Evolutionary conservation across 2,113 vertebrate genomes (phyloP), one percentile per base, ranked within the genome.

Genomic region (Vulpes ferrilata): DNA sequence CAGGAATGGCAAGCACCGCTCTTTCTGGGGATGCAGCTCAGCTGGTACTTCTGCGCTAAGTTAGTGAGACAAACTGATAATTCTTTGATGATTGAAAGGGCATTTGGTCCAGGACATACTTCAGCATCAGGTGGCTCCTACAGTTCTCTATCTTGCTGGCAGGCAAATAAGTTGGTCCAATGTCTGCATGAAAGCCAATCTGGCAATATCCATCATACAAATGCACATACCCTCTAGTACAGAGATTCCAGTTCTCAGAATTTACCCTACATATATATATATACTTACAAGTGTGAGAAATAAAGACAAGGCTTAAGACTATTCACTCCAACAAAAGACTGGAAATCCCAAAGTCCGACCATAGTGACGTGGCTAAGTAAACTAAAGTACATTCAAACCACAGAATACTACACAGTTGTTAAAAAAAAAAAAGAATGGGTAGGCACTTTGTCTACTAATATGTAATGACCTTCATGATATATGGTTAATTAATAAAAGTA

Each of bases 171-270:
- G 43, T 38, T 76, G 38, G 51, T 59, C 59, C 35, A 92, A 48
- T 20, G 10, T 51, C 12, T 57, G 73, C 85, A 15, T 65, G 27
- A 88, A 84, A 2, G 7, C 85, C 78, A 91, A 27, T 74, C 85
- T 93, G 67, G 65, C 64, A 97, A 23, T 53, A 93, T 64, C 64
- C n/a, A 81, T 89, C 55, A 86, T 82, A 65, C 25, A 95, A 53
- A 86, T 43, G 25, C 2, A 84, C 11, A 84, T 48, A 71, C 35
- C 11, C 32, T 53, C 59, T 67, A 80, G 12, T 15, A 48, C n/a
- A 73, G 32, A 93, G 93, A 96, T 93, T 62, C 79, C n/a, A 74
- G 27, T 82, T 86, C 53, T 93, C 60, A 51, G 64, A 92, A 96
- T 53, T 69, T 80, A 35, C 23, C 38, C 48, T 83, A 69, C 48